Percentiles rank a stretch among this genome's conserved stretches.
These are phyloP conservation scores for Lottia gigantea DNA, from an alignment of 2,888 invertebrate genomes.

Conservation along the genomic window DNA sequence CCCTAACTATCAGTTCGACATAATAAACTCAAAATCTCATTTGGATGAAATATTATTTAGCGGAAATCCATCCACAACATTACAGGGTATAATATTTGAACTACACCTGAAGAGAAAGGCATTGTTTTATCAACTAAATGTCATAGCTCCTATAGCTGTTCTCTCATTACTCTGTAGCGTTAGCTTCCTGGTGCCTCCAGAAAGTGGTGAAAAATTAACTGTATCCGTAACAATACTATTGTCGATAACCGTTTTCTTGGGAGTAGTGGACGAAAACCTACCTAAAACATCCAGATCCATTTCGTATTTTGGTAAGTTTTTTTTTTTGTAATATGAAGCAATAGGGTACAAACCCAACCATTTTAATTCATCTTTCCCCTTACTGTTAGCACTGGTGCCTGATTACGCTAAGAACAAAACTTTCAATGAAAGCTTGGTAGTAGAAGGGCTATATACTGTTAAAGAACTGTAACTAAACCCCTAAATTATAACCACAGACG, in stretches of 20 bases:
- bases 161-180: slow-evolving; percentile 11
- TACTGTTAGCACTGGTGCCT: not conserved
- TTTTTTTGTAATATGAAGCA: not conserved
- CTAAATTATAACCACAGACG: not conserved
- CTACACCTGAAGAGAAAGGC: not conserved
- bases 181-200: slow-evolving; percentile 19
- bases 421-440: too few species aligned
- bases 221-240: slow-evolving; percentile 16
- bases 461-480: too few species aligned
- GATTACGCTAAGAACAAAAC: too few species aligned
- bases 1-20: slow-evolving; percentile 1
- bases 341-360: not conserved
- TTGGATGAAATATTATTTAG: not conserved
- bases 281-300: slow-evolving; percentile 16
- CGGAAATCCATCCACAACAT: not conserved
- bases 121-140: not conserved
- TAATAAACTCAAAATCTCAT: not conserved
- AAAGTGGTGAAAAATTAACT: slow-evolving; percentile 21
- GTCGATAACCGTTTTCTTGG: slow-evolving; percentile 12
- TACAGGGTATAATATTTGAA: not conserved
- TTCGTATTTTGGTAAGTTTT: slow-evolving; percentile 17
- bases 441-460: too few species aligned
- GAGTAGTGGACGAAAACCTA: slow-evolving; percentile 11
- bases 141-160: not conserved
- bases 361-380: not conserved